Conservation (phyloP, 2,888 invertebrate genomes). For the Trilocha varians region DNA sequence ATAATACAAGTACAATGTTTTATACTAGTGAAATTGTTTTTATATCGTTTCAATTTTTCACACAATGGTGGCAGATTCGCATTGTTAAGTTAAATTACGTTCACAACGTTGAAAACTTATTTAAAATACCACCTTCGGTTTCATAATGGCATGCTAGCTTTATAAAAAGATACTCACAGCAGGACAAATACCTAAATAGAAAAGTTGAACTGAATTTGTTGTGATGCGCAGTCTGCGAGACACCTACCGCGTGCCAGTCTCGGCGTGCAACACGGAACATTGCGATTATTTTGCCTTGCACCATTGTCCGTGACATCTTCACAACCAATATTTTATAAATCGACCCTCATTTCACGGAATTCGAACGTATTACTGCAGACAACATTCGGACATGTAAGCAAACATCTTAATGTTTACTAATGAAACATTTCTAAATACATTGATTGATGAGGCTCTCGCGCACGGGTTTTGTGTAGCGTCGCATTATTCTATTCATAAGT, state of each 20-base stretch:
- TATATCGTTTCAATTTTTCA: not conserved
- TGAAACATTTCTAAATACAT: constrained; percentile 69
- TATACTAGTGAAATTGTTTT: not conserved
- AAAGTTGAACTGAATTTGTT: constrained; percentile 29
- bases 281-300: constrained; percentile 38
- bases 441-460: constrained; percentile 62
- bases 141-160: not conserved
- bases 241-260: constrained; percentile 40
- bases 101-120: not conserved
- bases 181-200: constrained; percentile 16
- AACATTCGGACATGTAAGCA: constrained; percentile 68
- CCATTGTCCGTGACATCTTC: constrained; percentile 39
- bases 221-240: constrained; percentile 37
- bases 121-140: not conserved
- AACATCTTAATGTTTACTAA: constrained; percentile 74
- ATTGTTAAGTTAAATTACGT: not conserved
- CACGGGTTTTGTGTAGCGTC: constrained; percentile 57
- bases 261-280: constrained; percentile 23
- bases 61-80: no score
- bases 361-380: constrained; percentile 46
- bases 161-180: constrained; percentile 2
- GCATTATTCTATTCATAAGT: constrained; percentile 66
- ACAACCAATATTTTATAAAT: constrained; percentile 50
- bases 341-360: constrained; percentile 61
- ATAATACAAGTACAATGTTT: not conserved